Evolutionary conservation across 2,797 vertebrate species (phyloP).

Genomic region (Halcyon smyrnensis): DNA sequence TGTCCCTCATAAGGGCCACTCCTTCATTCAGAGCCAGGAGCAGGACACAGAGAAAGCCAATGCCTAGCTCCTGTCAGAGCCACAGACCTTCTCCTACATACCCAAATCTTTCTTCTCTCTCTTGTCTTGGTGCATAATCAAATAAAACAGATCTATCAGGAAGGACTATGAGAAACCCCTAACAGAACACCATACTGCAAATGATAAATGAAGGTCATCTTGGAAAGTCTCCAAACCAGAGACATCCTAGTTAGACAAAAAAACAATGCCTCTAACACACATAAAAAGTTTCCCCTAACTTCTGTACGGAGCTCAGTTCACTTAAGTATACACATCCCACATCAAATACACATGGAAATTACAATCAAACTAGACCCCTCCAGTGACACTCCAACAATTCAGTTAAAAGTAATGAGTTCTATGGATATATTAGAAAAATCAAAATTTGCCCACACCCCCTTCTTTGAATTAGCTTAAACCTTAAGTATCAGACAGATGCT

Average conservation of each 20-base stretch:
- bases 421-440: background rate
- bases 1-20: background rate
- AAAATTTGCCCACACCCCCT: background rate
- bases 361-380: background rate
- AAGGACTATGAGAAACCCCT: background rate
- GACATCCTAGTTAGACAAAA: background rate
- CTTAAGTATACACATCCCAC: background rate
- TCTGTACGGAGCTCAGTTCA: background rate
- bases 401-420: background rate
- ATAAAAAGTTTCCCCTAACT: background rate
- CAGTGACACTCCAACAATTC: background rate
- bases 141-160: background rate
- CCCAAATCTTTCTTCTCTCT: background rate
- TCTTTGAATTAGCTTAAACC: background rate
- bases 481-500: background rate
- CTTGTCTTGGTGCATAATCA: background rate
- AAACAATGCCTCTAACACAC: background rate
- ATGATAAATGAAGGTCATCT: background rate
- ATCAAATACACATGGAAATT: background rate
- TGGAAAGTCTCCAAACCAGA: background rate
- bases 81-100: background rate
- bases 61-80: background rate
- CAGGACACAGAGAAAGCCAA: background rate
- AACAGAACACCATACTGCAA: background rate
- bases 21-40: background rate